phyloP scores from a whole-genome alignment of 2,888 invertebrate genomes.

The Dasysyrphus albostriatus region DNA sequence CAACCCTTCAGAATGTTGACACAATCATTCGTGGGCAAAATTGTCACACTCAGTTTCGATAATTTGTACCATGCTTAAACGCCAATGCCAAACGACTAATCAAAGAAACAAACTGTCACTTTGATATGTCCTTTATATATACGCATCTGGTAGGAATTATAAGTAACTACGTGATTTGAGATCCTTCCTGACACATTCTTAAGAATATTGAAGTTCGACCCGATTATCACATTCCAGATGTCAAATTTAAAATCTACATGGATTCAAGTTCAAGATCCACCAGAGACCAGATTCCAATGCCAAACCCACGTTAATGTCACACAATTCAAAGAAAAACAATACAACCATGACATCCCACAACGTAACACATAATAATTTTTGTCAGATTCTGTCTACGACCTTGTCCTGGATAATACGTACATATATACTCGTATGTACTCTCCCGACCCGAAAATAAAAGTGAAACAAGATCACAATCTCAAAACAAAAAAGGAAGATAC shows the following conservation, averaged over 20 bases:
- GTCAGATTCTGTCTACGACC: slow-evolving; percentile 57
- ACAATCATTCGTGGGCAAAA: too few relatives aligned
- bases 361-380: slow-evolving; percentile 6
- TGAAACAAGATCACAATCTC: slow-evolving; percentile 72
- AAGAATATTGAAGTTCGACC: not conserved
- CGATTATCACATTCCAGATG: not conserved
- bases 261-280: slow-evolving; percentile 41
- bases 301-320: slow-evolving; percentile 63
- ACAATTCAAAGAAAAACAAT: slow-evolving; percentile 7
- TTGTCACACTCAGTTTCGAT: too few relatives aligned
- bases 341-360: not conserved
- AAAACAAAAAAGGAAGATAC: slow-evolving; percentile 32
- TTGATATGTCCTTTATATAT: too few relatives aligned
- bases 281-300: slow-evolving; percentile 51
- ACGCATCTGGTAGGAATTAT: too few relatives aligned
- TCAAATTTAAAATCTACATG: slow-evolving; percentile 3
- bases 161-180: not conserved
- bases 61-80: too few relatives aligned
- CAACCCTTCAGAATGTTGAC: too few relatives aligned
- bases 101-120: too few relatives aligned
- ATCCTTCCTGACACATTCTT: not conserved
- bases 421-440: not conserved
- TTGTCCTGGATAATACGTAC: slow-evolving; percentile 60
- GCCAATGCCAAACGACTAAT: too few relatives aligned
- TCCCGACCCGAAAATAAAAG: slow-evolving; percentile 70